Base-by-base conservation (phyloP, 2,888 invertebrate species). In the Drosophila eohydei region DNA sequence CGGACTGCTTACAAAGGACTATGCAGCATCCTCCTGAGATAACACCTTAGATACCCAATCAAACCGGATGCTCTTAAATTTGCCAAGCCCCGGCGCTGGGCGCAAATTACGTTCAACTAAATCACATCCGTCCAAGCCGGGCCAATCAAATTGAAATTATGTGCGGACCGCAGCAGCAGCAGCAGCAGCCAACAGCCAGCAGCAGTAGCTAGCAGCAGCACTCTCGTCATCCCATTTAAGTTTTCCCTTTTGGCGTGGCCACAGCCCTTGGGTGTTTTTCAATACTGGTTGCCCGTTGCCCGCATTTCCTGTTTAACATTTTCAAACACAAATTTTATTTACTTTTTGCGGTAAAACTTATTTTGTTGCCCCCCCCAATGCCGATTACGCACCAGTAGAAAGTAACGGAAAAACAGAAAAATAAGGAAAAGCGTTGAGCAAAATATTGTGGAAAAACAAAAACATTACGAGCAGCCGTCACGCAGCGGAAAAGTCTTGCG, bases 321-420 rank as follows among this genome's bases (percentile, higher is more conserved):
- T 86, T 66, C 63, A 65, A 73, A 79, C 54, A 54, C 41, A 74
- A 79, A 71, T 71, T 64, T 75, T 84, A 75, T 88, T 88, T 88
- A 75, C 80, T 74, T 88, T 70, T 69, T 75, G 73, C 80, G 50
- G 73, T 58, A 67, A 76, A 89, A 83, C 75, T 83, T 83, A 73
- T 83, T 84, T 74, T 54, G 48, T 56, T 61, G 30, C 63, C 50
- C 43, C 63, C 50, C 43, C 32, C 43, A 50, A 41, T 52, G 55
- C 59, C 78, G 82, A 71, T 78, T 83, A 83, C 81, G 67, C 65
- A 76, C 21, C 28, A 7, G 14, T 36, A 26, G 21, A 51, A 21
- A 34, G 14, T 4, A 51, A 21, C 12, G 9, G 34, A 30, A n/a
- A 38, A 26, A 16, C 11, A 28, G 16, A 50, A 54, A 51, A 59